A percentile compares a stretch with the other conserved stretches of the same genome.
phyloP scores from a whole-genome alignment of 2,113 vertebrate genomes.

The Paracanthobrama guichenoti region DNA sequence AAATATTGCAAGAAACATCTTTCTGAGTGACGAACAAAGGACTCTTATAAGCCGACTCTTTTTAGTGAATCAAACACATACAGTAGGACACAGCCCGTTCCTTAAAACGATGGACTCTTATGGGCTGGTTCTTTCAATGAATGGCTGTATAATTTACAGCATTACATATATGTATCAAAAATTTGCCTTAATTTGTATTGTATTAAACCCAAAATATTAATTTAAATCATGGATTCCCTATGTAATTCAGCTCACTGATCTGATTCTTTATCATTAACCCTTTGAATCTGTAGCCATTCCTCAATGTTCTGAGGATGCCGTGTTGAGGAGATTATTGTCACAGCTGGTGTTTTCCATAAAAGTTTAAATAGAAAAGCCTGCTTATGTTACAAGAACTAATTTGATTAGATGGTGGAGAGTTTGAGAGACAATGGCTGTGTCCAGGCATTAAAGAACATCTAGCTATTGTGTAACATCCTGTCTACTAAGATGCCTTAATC shows the following conservation, averaged over 20 bases:
- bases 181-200: not conserved
- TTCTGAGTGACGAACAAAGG: not conserved
- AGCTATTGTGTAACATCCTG: not conserved
- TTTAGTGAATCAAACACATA: not conserved
- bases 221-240: not conserved
- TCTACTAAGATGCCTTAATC: slow-evolving; percentile 3
- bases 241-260: not conserved
- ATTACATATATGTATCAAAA: not conserved
- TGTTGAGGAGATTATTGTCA: not conserved
- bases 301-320: not conserved
- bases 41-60: not conserved
- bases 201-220: not conserved
- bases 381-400: slow-evolving; percentile 1
- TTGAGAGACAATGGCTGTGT: not conserved
- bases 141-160: not conserved
- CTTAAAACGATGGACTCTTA: not conserved
- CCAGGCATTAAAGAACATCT: not conserved
- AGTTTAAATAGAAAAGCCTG: not conserved
- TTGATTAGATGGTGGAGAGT: not conserved
- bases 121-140: too few species aligned
- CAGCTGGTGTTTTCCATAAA: slow-evolving; percentile 6
- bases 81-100: not conserved
- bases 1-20: not conserved
- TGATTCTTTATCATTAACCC: not conserved
- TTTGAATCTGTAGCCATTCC: not conserved